phyloP scores from a whole-genome alignment of 1,140 invertebrate genomes.

The Augochlora pura region DNA sequence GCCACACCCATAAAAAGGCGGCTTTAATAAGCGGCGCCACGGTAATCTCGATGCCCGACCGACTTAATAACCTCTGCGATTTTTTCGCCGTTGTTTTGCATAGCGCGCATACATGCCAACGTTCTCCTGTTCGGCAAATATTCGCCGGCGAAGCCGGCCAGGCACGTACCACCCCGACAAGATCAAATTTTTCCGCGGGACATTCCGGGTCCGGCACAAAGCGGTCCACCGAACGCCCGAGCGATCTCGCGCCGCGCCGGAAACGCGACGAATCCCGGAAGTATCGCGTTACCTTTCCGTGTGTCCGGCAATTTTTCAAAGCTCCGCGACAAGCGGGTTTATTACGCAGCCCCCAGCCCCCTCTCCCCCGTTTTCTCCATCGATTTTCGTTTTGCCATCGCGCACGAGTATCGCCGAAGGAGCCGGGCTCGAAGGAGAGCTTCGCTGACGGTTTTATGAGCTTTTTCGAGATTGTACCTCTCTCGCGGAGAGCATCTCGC shows the following conservation, averaged over 20 bases:
- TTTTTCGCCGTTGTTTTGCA: conserved; percentile 20
- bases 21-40: conserved; percentile 23
- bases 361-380: no score
- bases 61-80: conserved; percentile 23
- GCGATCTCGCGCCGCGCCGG: background rate
- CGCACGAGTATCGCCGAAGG: no score
- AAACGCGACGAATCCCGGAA: background rate
- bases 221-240: background rate
- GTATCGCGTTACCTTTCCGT: background rate
- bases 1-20: no score
- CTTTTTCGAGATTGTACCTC: no score
- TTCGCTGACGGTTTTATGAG: no score
- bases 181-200: conserved; percentile 20
- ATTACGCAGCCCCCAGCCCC: no score
- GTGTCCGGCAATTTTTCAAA: background rate
- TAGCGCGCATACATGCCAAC: conserved; percentile 15
- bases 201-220: background rate
- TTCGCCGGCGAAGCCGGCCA: conserved; percentile 21
- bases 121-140: conserved; percentile 21
- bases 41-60: conserved; percentile 32
- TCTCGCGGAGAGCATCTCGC: no score
- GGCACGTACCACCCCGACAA: background rate
- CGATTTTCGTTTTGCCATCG: no score
- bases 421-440: no score
- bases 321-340: background rate